Percentiles rank a stretch among this genome's conserved stretches.
Conservation (phyloP, 2,113 vertebrate genomes). For the Gambusia holbrooki region DNA sequence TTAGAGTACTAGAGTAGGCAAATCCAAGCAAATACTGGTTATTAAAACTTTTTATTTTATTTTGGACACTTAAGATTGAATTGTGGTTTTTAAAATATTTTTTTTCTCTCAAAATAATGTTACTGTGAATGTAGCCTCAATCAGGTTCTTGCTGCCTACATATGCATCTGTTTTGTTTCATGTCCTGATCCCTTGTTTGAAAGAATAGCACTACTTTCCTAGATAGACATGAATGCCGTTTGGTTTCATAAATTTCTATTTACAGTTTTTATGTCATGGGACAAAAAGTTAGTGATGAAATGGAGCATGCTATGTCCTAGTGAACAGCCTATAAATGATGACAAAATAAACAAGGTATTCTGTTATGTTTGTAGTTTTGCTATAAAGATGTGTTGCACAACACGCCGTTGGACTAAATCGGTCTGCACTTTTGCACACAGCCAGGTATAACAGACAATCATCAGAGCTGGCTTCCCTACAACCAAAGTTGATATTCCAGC, state of each 20-base stretch:
- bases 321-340: neutral
- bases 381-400: neutral
- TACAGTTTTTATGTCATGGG: too few species aligned
- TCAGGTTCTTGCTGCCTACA: neutral
- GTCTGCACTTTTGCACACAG: neutral
- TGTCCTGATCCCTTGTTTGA: neutral
- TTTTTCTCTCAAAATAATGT: too few species aligned
- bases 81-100: too few species aligned
- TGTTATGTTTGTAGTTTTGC: neutral
- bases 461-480: neutral
- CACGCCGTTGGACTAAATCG: neutral
- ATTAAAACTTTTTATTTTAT: too few species aligned
- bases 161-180: neutral
- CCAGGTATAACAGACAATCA: neutral
- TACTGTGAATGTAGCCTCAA: too few species aligned
- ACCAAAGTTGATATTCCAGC: constrained; percentile 3
- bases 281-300: constrained; percentile 58
- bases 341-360: neutral
- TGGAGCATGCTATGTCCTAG: neutral
- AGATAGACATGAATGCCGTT: neutral
- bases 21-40: too few species aligned
- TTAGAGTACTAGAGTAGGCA: too few species aligned
- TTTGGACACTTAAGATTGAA: too few species aligned
- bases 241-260: neutral
- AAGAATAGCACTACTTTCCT: neutral